These are phyloP conservation scores for Drosophila orena DNA, from an alignment of 1,140 invertebrate genomes.

Conservation along the genomic window DNA sequence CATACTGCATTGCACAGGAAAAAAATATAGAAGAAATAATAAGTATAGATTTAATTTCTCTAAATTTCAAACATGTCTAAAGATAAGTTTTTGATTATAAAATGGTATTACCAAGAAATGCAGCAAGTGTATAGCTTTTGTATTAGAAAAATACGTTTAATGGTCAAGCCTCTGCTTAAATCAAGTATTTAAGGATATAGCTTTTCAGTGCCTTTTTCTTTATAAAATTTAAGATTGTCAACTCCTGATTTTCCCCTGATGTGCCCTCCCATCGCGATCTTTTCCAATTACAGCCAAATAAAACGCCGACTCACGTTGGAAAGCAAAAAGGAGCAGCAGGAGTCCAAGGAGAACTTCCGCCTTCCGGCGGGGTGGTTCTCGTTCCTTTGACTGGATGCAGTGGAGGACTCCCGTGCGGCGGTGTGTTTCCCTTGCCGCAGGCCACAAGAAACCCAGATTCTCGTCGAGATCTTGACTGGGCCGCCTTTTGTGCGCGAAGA, in stretches of 20 bases:
- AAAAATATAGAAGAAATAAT: slow-evolving; percentile 2
- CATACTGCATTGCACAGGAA: not conserved
- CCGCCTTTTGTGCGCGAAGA: slow-evolving; percentile 56
- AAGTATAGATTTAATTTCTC: no score
- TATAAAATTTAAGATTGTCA: not conserved
- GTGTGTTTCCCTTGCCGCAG: slow-evolving; percentile 29
- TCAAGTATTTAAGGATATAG: no score
- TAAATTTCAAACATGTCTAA: no score
- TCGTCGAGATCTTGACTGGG: slow-evolving; percentile 40
- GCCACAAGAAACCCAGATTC: slow-evolving; percentile 31
- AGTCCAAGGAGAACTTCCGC: slow-evolving; percentile 30
- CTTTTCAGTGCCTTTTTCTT: not conserved
- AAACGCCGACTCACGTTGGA: slow-evolving; percentile 1
- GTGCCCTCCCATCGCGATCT: slow-evolving; percentile 28
- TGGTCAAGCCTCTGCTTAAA: no score
- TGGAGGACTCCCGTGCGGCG: no score
- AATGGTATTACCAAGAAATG: no score
- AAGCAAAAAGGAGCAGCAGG: slow-evolving; percentile 47
- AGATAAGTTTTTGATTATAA: no score
- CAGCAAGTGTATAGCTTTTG: no score
- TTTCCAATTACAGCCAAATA: slow-evolving; percentile 16
- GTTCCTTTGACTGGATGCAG: not conserved
- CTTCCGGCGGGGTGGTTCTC: slow-evolving; percentile 21
- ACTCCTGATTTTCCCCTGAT: not conserved
- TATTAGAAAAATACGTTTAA: no score